phyloP scores from a whole-genome alignment of 1,140 invertebrate species.

The Sycobia sp. region DNA sequence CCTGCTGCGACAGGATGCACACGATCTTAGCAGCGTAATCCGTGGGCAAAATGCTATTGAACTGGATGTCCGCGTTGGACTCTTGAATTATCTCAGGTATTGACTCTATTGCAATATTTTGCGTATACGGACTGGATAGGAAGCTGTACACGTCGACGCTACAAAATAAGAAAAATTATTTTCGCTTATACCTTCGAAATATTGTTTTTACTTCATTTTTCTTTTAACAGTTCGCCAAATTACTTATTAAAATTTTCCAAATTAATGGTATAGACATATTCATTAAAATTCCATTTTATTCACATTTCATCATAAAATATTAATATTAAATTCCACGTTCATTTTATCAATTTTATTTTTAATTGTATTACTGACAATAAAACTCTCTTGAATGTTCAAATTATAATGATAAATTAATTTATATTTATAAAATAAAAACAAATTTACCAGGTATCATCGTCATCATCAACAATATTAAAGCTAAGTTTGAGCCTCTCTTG shows the following conservation, averaged over 20 bases:
- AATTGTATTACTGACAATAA: not conserved
- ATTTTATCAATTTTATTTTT: too few relatives aligned
- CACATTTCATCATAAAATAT: too few relatives aligned
- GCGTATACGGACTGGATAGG: constrained; percentile 71
- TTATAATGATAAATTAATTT: not conserved
- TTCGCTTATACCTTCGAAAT: too few relatives aligned
- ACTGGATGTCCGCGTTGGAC: constrained; percentile 67
- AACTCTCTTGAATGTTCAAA: not conserved
- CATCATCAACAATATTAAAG: constrained; percentile 68
- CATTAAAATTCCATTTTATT: too few relatives aligned
- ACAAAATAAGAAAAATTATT: constrained; percentile 4
- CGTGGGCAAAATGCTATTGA: constrained; percentile 76
- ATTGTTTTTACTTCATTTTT: too few relatives aligned
- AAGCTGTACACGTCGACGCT: constrained; percentile 85
- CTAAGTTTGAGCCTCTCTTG: constrained; percentile 60
- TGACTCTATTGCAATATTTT: constrained; percentile 65
- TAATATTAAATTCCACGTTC: too few relatives aligned
- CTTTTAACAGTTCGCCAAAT: too few relatives aligned
- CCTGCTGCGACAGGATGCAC: constrained; percentile 83
- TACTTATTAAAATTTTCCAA: too few relatives aligned
- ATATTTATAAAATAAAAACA: not conserved
- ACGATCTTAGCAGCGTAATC: constrained; percentile 84
- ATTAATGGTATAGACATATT: too few relatives aligned
- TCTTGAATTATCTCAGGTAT: constrained; percentile 71
- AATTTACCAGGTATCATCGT: constrained; percentile 76